These are phyloP conservation scores for Lineus longissimus DNA, from an alignment of 1,140 invertebrate species.

Conservation along the genomic window DNA sequence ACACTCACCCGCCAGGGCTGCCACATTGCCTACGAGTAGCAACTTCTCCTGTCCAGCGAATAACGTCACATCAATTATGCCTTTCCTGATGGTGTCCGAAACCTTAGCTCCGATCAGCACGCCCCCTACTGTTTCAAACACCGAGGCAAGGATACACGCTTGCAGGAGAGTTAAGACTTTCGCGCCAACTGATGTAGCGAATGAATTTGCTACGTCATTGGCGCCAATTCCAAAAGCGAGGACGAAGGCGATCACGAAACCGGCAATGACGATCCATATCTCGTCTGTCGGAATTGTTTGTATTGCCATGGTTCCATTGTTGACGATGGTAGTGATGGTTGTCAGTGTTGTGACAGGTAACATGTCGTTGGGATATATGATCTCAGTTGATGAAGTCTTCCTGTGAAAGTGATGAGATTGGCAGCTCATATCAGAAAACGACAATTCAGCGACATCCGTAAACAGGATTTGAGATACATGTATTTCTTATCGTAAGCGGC, in stretches of 20 bases:
- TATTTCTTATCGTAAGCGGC: too few relatives aligned
- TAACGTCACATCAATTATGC: constrained; percentile 79
- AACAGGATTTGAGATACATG: too few relatives aligned
- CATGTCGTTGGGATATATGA: too few relatives aligned
- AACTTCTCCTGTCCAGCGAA: constrained; percentile 78
- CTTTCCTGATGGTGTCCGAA: constrained; percentile 94
- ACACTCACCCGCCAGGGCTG: constrained; percentile 64
- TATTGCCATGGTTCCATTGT: not conserved
- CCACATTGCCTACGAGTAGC: constrained; percentile 83
- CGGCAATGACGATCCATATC: constrained; percentile 79
- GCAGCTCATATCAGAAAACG: too few relatives aligned
- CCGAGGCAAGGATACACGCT: constrained; percentile 89
- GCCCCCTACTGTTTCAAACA: constrained; percentile 78
- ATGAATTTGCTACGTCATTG: constrained; percentile 98
- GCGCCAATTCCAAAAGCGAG: constrained; percentile 96
- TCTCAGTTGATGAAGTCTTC: too few relatives aligned
- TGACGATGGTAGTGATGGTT: too few relatives aligned
- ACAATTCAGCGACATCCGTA: too few relatives aligned
- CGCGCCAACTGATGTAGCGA: constrained; percentile 94
- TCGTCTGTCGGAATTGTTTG: constrained; percentile 25
- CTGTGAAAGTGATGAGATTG: too few relatives aligned
- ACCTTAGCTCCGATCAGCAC: constrained; percentile 68
- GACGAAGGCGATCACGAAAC: constrained; percentile 89
- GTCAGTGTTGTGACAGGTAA: too few relatives aligned
- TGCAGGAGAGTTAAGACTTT: constrained; percentile 88